Evolutionary conservation across 2,888 invertebrate species (phyloP), one percentile per base, ranked within the genome.

Genomic region (Microctonus hyperodae): DNA sequence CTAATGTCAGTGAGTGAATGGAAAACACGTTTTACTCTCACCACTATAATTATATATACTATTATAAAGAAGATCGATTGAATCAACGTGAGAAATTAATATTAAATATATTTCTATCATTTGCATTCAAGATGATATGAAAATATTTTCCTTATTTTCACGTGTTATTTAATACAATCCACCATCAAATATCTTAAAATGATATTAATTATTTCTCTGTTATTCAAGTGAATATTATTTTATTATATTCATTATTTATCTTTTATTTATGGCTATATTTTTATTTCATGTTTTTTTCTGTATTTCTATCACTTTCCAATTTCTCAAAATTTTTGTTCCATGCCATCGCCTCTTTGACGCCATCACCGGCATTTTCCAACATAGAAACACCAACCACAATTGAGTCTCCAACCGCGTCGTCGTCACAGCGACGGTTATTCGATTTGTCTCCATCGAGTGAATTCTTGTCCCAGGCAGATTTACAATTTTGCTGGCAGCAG

Each of bases 401-500:
- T 48, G 67, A 37, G 35, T 50, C 53, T 16, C 57, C 48, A 51
- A 56, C 65, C 20, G 50, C 62, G 64, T 68, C 64, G 33, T 62
- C 68, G 37, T 51, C 66, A 66, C 56, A 57, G 23, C 56, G 31
- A 37, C 61, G 51, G 62, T 68, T 58, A 31, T 64, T 56, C 37
- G 69, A 67, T 57, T 64, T 64, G 11, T 64, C 50, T 44, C 60
- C 69, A 40, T 65, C 48, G 62, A 70, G 69, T 59, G 69, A 65
- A 37, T 59, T 53, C 65, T 57, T 56, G 61, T 67, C 63, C 57
- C 50, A 10, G 33, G 28, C 25, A 6, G 68, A 64, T 65, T 69
- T 55, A 51, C 67, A 69, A 56, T 68, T 70, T 64, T 68, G 65
- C 40, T 48, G 40, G 55, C 71, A 71, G 63, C 69, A 71, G 63